phyloP scores from a whole-genome alignment of 2,888 invertebrate genomes.

The Ectobius pallidus region DNA sequence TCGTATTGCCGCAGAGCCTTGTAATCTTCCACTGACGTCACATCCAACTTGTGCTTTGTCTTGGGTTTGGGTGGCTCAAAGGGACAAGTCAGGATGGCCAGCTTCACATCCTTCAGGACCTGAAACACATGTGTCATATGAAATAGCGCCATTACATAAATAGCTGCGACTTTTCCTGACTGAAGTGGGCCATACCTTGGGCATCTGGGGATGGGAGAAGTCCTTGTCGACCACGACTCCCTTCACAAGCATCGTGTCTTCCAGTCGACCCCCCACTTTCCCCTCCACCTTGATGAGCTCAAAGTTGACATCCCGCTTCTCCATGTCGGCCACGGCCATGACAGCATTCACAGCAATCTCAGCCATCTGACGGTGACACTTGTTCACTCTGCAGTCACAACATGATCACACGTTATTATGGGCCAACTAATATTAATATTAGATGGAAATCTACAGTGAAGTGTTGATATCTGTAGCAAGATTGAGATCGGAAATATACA shows the following conservation, averaged over 20 bases:
- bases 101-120: constrained; percentile 80
- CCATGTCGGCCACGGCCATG: constrained; percentile 92
- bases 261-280: constrained; percentile 95
- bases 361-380: constrained; percentile 96
- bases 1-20: constrained; percentile 91
- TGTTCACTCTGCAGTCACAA: constrained; percentile 85
- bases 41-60: constrained; percentile 99
- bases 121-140: constrained; percentile 49
- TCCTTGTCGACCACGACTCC: constrained; percentile 99
- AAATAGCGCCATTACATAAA: too few species aligned
- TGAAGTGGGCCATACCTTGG: constrained; percentile 78
- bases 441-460: too few species aligned
- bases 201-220: constrained; percentile 99
- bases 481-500: too few species aligned
- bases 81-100: constrained; percentile 98
- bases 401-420: too few species aligned
- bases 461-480: too few species aligned
- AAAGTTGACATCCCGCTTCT: constrained; percentile 95
- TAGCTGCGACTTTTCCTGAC: too few species aligned
- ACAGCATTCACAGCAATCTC: constrained; percentile 98
- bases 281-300: constrained; percentile 98
- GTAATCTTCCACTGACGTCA: constrained; percentile 95
- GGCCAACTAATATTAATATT: too few species aligned
- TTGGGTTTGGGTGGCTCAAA: constrained; percentile 99
- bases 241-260: constrained; percentile 94